Conservation (phyloP, 2,888 invertebrate species). For the Platerodrilus igneus region DNA sequence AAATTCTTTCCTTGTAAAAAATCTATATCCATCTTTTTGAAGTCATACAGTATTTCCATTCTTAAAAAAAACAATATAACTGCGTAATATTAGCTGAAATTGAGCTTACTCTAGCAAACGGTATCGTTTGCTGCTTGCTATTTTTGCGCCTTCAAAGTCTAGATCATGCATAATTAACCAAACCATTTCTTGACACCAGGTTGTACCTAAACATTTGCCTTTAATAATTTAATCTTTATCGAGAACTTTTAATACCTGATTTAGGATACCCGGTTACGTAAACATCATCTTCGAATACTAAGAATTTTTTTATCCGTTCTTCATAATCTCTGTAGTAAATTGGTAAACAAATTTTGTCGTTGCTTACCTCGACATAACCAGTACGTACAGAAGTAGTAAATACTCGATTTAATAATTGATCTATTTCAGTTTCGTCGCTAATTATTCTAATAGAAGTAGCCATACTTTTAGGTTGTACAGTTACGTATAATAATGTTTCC, state of each 20-base stretch:
- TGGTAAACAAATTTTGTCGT: constrained; percentile 6
- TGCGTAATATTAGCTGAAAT: too few relatives aligned
- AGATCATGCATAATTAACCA: constrained; percentile 3
- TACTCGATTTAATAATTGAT: neutral
- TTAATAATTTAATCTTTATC: neutral
- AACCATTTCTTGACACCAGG: constrained; percentile 2
- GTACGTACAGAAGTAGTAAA: neutral
- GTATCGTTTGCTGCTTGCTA: neutral
- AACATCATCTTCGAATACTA: constrained; percentile 4
- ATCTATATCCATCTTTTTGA: too few relatives aligned
- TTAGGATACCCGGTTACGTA: constrained; percentile 1
- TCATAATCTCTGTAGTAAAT: constrained; percentile 3
- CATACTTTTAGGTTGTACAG: too few relatives aligned
- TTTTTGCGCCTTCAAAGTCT: neutral
- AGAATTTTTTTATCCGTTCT: constrained; percentile 6
- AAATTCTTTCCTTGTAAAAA: neutral
- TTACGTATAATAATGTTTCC: too few relatives aligned
- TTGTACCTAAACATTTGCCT: neutral
- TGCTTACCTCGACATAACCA: constrained; percentile 5
- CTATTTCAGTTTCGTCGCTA: constrained; percentile 1
- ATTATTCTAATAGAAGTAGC: neutral
- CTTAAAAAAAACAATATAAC: too few relatives aligned
- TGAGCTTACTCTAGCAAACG: constrained; percentile 5
- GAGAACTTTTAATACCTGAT: too few relatives aligned
- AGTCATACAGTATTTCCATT: too few relatives aligned